These are phyloP conservation scores for Lomographa bimaculata DNA, from an alignment of 2,888 invertebrate species.

Conservation along the genomic window DNA sequence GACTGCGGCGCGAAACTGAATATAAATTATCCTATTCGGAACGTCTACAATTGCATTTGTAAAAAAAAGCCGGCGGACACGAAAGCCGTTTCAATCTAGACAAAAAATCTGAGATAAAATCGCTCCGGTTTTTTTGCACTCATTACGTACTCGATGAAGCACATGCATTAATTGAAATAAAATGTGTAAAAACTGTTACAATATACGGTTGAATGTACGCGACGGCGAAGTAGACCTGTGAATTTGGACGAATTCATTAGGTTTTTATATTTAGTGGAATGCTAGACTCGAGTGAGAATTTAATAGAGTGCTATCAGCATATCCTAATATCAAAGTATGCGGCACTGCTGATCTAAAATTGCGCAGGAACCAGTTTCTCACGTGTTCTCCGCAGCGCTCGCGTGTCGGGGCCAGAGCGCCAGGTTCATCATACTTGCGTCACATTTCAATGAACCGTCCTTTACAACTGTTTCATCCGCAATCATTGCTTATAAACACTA, in stretches of 20 bases:
- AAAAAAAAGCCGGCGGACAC: slow-evolving; percentile 17
- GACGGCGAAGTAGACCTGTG: not conserved
- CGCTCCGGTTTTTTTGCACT: slow-evolving; percentile 42
- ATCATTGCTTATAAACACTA: too few species aligned
- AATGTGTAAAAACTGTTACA: slow-evolving; percentile 20
- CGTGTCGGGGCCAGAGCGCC: slow-evolving; percentile 38
- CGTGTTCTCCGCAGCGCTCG: slow-evolving; percentile 44
- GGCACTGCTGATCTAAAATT: slow-evolving; percentile 50
- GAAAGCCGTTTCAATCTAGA: slow-evolving; percentile 20
- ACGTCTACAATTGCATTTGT: slow-evolving; percentile 21
- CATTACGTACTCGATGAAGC: slow-evolving; percentile 42
- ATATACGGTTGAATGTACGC: slow-evolving; percentile 27
- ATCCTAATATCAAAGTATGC: too few species aligned
- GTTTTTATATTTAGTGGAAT: too few species aligned
- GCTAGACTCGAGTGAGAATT: too few species aligned
- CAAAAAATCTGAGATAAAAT: slow-evolving; percentile 37
- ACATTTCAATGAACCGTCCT: slow-evolving; percentile 63
- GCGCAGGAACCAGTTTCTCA: slow-evolving; percentile 56
- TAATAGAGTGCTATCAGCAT: too few species aligned
- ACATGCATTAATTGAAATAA: slow-evolving; percentile 20
- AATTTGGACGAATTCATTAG: slow-evolving; percentile 15
- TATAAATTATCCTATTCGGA: slow-evolving; percentile 32
- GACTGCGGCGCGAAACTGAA: slow-evolving; percentile 33
- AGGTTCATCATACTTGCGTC: slow-evolving; percentile 62
- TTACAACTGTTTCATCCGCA: slow-evolving; percentile 14